Evolutionary conservation across 2,113 vertebrate genomes (phyloP), one percentile per base, ranked within the genome.

Genomic region (Hymenochirus boettgeri): DNA sequence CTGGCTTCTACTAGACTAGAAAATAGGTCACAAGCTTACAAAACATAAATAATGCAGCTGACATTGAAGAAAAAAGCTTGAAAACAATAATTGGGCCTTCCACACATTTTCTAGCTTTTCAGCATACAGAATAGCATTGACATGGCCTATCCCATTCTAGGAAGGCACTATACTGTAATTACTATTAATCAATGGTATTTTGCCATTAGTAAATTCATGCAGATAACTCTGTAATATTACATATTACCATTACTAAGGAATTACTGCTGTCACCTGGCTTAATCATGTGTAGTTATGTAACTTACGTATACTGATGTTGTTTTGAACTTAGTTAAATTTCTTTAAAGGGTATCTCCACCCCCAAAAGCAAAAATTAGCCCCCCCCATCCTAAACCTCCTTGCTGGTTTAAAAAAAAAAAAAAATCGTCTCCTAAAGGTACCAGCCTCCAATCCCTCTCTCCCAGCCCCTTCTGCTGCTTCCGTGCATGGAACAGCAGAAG

Each of bases 21-120:
- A 59, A 59, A 46, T 59, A 59, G 57, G 57, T 59, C 57, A 59
- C 37, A 59, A 59, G 57, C 57, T 59, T 59, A 59, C 33, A 59
- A 59, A 39, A 23, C 57, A 59, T 59, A 59, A 59, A 59, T 59
- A 59, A 59, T 59, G 57, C 24, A 59, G 4, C 37, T 45, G 57
- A 59, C 57, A 46, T 18, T 22, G 35, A 21, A 33, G 18, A 45
- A 46, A 46, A 46, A 24, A 45, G 22, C 57, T 26, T 25, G 57
- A 58, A 13, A 45, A 58, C 56, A 58, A 58, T 42, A 58, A 58
- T 42, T 58, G 56, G 56, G 33, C 22, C 56, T 24, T 25, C 56
- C 15, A 26, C 35, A 25, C 33, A 10, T 33, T 58, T 58, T 58
- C 56, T 58, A 23, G 56, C 21, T 25, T 25, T 33, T 58, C 56